These are phyloP conservation scores for Trachelus stipa DNA, from an alignment of 2,888 invertebrate species.

Conservation along the genomic window DNA sequence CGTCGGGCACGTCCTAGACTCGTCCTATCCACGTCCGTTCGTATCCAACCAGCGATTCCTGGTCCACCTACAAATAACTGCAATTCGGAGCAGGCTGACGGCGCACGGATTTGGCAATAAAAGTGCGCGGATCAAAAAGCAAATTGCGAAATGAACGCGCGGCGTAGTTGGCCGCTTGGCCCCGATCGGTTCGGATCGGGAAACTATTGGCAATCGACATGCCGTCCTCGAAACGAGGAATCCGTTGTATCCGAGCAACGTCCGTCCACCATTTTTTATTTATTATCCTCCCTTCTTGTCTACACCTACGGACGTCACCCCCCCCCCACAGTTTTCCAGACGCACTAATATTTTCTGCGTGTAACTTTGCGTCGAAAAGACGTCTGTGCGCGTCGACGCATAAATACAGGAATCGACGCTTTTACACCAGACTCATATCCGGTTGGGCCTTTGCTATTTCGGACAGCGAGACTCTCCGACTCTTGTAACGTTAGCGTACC, in stretches of 20 bases:
- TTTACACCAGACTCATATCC: not conserved
- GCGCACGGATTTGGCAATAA: constrained; percentile 4
- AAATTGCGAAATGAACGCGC: constrained; percentile 43
- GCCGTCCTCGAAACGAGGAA: constrained; percentile 63
- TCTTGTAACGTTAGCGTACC: not conserved
- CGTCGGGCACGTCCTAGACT: not conserved
- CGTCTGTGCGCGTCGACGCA: not conserved
- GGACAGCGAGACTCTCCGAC: not conserved
- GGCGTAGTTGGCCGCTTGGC: constrained; percentile 47
- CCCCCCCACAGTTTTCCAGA: not conserved
- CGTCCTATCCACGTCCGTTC: not conserved
- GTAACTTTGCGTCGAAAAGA: not conserved
- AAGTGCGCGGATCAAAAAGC: constrained; percentile 5
- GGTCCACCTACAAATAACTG: not conserved
- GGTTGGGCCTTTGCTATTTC: not conserved
- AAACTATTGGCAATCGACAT: constrained; percentile 60
- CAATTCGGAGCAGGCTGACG: not conserved
- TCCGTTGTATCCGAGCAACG: constrained; percentile 34
- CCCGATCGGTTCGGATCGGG: constrained; percentile 57
- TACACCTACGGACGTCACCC: constrained; percentile 14
- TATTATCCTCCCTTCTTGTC: not conserved
- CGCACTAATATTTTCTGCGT: not conserved
- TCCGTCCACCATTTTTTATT: constrained; percentile 27
- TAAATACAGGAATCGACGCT: not conserved
- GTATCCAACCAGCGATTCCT: not conserved